Conservation (phyloP, 2,797 vertebrate species). For the Spatula versicolor region DNA sequence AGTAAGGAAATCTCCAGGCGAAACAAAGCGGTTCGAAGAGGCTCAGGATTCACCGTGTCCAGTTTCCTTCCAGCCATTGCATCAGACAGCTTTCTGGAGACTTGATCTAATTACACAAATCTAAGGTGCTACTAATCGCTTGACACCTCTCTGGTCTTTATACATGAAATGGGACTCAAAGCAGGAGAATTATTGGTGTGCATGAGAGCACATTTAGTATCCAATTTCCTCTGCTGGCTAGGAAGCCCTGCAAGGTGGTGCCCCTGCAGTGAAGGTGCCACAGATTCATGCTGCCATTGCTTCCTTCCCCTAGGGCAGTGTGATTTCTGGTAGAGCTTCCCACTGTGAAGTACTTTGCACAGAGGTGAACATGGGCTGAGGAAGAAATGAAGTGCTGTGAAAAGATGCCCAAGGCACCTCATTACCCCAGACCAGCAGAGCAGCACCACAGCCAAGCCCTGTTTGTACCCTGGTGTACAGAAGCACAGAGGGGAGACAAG, state of each 20-base stretch:
- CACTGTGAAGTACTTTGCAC: not conserved
- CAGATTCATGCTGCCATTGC: not conserved
- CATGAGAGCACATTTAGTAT: accelerated
- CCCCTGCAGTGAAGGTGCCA: not conserved
- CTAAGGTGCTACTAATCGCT: not conserved
- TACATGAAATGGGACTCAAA: not conserved
- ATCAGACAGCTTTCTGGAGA: not conserved
- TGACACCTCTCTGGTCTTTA: not conserved
- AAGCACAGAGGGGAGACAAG: not conserved
- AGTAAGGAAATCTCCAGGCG: slow-evolving; percentile 16
- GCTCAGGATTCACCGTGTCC: not conserved
- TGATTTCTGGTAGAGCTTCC: not conserved
- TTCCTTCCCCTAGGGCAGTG: not conserved
- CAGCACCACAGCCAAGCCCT: not conserved
- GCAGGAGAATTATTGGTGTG: not conserved
- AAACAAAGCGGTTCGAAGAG: not conserved
- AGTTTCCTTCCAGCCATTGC: not conserved
- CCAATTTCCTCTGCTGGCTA: not conserved
- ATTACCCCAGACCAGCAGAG: not conserved
- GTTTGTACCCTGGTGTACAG: not conserved
- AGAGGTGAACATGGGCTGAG: not conserved
- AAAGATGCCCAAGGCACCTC: not conserved
- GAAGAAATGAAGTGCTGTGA: not conserved
- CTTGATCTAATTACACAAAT: not conserved
- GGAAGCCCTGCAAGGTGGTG: not conserved